Evolutionary conservation across 1,140 invertebrate genomes (phyloP).

Genomic region (Planococcus citri): DNA sequence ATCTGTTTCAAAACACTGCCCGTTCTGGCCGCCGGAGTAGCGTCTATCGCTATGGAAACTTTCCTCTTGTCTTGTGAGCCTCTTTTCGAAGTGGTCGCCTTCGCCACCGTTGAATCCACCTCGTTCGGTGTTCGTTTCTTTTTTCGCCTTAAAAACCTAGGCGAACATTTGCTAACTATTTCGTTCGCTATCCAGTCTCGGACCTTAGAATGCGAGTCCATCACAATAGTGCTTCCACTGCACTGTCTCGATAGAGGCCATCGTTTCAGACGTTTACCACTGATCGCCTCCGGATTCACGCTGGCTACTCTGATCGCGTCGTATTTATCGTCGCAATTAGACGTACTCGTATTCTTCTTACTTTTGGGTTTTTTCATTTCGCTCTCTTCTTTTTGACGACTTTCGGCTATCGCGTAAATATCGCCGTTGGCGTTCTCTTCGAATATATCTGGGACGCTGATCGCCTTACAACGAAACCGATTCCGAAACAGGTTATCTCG

Average conservation of each 20-base stretch:
- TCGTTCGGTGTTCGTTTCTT: conserved; percentile 6
- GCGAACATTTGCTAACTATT: conserved; percentile 51
- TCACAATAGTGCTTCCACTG: conserved; percentile 51
- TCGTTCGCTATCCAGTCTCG: conserved; percentile 64
- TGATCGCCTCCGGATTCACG: conserved; percentile 38
- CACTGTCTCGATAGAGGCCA: conserved; percentile 54
- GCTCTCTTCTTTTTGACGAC: background rate
- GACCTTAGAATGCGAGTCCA: conserved; percentile 72
- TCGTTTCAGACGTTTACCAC: conserved; percentile 47
- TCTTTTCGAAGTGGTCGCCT: conserved; percentile 4
- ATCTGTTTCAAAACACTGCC: conserved; percentile 56
- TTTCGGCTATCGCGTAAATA: conserved; percentile 23
- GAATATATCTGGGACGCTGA: conserved; percentile 25
- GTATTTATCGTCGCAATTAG: conserved; percentile 30
- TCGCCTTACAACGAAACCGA: conserved; percentile 36
- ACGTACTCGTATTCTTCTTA: conserved; percentile 29
- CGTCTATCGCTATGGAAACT: conserved; percentile 59
- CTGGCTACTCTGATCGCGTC: conserved; percentile 36
- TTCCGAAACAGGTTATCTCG: conserved; percentile 34
- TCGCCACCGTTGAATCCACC: background rate
- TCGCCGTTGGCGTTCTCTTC: conserved; percentile 31
- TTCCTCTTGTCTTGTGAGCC: conserved; percentile 37
- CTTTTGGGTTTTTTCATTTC: background rate
- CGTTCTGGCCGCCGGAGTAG: conserved; percentile 54
- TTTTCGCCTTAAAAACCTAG: conserved; percentile 38